Conservation (phyloP, 2,888 invertebrate species). For the Pediacus dermestoides region DNA sequence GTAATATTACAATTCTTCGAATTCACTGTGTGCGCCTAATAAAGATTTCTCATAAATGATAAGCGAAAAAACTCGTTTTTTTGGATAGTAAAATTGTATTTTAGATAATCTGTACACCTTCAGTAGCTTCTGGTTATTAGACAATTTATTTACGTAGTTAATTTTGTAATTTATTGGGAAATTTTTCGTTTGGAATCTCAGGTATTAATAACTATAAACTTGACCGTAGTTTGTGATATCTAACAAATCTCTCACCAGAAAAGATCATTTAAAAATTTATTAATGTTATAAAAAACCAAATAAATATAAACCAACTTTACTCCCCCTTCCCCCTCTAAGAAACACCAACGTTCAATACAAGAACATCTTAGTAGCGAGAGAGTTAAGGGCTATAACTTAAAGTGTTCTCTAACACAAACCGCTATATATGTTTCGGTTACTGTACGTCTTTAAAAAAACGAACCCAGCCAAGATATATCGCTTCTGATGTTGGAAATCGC, state of each 20-base stretch:
- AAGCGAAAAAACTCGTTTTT: conserved; percentile 8
- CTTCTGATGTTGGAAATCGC: conserved; percentile 41
- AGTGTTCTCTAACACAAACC: conserved; percentile 45
- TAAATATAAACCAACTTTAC: no score
- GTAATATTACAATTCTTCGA: conserved; percentile 29
- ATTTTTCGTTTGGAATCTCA: no score
- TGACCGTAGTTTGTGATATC: no score
- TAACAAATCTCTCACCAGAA: no score
- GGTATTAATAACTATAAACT: no score
- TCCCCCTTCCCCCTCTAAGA: no score
- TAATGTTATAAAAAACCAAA: no score
- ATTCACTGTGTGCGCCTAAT: conserved; percentile 14
- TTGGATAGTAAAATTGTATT: conserved; percentile 4
- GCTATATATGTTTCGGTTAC: conserved; percentile 51
- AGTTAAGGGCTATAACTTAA: conserved; percentile 45
- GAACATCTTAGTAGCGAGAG: conserved; percentile 37
- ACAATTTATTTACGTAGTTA: conserved; percentile 14
- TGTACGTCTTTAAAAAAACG: conserved; percentile 41
- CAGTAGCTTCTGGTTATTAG: conserved; percentile 18
- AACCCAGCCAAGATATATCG: conserved; percentile 45
- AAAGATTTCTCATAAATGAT: conserved; percentile 1
- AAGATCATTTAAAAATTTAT: no score
- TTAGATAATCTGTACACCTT: conserved; percentile 8
- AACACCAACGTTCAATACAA: conserved; percentile 2
- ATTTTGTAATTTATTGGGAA: conserved; percentile 8